phyloP scores from a whole-genome alignment of 2,113 vertebrate genomes.

The Pedionomus torquatus region DNA sequence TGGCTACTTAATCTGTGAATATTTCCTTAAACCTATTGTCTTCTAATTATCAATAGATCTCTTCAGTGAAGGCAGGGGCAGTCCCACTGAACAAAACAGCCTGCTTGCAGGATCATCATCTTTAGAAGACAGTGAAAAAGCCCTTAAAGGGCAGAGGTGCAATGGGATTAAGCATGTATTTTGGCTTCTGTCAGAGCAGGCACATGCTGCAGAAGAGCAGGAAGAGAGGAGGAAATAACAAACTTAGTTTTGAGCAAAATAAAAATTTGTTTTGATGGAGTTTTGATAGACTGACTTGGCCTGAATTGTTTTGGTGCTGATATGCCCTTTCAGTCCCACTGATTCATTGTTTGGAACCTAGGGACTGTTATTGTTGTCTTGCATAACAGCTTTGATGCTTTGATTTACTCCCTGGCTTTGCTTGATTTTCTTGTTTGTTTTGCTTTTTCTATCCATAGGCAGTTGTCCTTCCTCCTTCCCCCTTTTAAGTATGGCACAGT shows the following conservation, averaged over 20 bases:
- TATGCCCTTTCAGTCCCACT: constrained; percentile 6
- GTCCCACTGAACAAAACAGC: neutral
- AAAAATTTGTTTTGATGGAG: neutral
- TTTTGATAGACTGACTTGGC: neutral
- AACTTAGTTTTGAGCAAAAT: constrained; percentile 1
- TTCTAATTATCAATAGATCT: neutral
- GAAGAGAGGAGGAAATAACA: neutral
- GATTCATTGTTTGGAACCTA: constrained; percentile 31
- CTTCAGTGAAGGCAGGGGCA: neutral
- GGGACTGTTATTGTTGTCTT: constrained; percentile 9
- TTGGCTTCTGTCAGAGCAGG: neutral
- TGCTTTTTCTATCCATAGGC: neutral
- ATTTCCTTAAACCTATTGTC: constrained; percentile 12
- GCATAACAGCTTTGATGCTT: constrained; percentile 4
- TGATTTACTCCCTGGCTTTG: neutral
- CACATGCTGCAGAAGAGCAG: neutral
- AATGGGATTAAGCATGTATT: neutral
- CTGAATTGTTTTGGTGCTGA: neutral
- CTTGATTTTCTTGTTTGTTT: neutral
- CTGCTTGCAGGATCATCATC: neutral
- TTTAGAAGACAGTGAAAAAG: neutral
- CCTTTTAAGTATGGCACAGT: neutral
- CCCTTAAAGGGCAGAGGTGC: neutral
- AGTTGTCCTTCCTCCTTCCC: neutral
- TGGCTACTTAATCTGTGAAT: neutral